Percentiles rank a stretch among this genome's conserved stretches.
These are phyloP conservation scores for Otolemur crassicaudatus DNA, from an alignment of 2,797 vertebrate genomes.

Conservation along the genomic window DNA sequence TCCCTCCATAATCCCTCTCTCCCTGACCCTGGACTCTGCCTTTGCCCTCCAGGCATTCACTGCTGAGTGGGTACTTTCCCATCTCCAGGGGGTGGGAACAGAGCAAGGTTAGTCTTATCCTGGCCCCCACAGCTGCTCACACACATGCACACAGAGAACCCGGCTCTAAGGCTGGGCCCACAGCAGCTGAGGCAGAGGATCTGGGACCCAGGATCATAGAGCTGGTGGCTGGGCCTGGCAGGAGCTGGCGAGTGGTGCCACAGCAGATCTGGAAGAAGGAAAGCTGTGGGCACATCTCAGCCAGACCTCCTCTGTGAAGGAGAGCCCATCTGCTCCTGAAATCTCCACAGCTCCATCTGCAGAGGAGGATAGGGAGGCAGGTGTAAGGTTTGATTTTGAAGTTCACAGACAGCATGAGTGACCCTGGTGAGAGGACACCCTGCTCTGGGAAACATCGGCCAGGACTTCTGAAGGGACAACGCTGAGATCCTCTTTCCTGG, in stretches of 20 bases:
- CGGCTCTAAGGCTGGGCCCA: not conserved
- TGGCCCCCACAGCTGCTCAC: not conserved
- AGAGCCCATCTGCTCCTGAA: not conserved
- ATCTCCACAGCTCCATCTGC: not conserved
- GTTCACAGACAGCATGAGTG: not conserved
- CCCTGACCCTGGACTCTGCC: conserved; percentile 33
- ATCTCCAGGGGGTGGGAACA: not conserved
- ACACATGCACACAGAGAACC: not conserved
- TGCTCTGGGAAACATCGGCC: not conserved
- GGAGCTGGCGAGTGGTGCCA: not conserved
- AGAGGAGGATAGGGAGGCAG: not conserved
- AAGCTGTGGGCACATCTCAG: not conserved
- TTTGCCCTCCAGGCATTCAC: conserved; percentile 18
- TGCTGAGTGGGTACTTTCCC: conserved; percentile 44
- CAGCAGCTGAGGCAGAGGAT: not conserved
- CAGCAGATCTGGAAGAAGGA: not conserved
- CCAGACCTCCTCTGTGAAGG: not conserved
- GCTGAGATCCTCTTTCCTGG: not conserved
- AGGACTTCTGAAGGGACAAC: not conserved
- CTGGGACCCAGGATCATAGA: not conserved
- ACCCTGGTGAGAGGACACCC: not conserved
- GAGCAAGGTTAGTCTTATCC: not conserved
- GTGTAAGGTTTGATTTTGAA: not conserved
- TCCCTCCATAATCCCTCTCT: not conserved
- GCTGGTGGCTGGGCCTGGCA: not conserved